Base-by-base conservation (phyloP, 2,888 invertebrate species). In the Kuschelorhynchus macadamiae region DNA sequence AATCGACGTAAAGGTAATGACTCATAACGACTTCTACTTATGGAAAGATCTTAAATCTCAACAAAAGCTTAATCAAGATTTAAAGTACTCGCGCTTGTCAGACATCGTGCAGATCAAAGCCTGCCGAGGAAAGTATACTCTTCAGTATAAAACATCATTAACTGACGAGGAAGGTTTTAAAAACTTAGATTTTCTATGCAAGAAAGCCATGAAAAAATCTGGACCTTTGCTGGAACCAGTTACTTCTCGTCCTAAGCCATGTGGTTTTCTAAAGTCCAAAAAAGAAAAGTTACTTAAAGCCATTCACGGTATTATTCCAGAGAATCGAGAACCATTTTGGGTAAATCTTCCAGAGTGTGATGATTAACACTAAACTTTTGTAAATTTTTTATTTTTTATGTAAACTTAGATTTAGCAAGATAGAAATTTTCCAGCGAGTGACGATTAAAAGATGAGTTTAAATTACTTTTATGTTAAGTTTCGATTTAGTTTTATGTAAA, bases 171-270 rank as follows among this genome's bases (percentile, higher is more conserved):
- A 25, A 25, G 25, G 7, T 25, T 25, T 25, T n/a, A n/a, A n/a
- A n/a, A n/a, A n/a, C n/a, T n/a, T n/a, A n/a, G n/a, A n/a, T n/a
- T 25, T 25, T 25, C 25, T 25, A 25, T 25, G 4, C 25, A 25
- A 53, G 20, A 53, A 53, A 20, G 39, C 53, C 8, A 36, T 36
- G 36, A 53, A 53, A 53, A 53, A 53, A 53, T 36, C 33, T 17
- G 53, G 53, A 53, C 16, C 36, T 53, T 20, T 53, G 36, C 39
- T 53, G 39, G 53, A 33, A 53, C 53, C 53, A 39, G 53, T 36
- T 36, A 33, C 53, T 53, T 53, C 53, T 53, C 20, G 36, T 53
- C 16, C 53, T 39, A 53, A 53, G 20, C 33, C 53, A 36, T 53
- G 39, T 53, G 53, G 53, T 53, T 53, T 53, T 33, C 20, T 20